Conservation (phyloP, 2,888 invertebrate species). For the Fabriciana adippe region DNA sequence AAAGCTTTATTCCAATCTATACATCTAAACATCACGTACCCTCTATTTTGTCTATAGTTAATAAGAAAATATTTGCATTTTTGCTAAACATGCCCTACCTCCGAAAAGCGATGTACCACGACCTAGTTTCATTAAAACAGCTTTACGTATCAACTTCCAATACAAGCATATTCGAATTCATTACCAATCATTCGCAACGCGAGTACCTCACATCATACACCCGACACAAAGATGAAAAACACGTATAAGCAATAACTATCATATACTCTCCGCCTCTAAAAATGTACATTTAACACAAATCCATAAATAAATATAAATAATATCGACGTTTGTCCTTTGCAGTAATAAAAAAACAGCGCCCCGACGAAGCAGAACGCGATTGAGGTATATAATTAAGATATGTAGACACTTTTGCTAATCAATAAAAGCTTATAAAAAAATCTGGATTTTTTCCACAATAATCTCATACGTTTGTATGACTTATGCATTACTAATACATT, state of each 20-base stretch:
- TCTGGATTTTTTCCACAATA: no score
- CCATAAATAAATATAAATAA: conserved; percentile 27
- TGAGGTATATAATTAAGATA: no score
- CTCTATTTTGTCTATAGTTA: conserved; percentile 9
- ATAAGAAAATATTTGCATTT: conserved; percentile 25
- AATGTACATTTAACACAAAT: conserved; percentile 22
- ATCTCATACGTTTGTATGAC: no score
- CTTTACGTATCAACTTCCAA: conserved; percentile 10
- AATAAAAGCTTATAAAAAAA: no score
- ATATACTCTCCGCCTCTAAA: conserved; percentile 19
- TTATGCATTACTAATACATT: no score
- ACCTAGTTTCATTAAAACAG: conserved; percentile 14
- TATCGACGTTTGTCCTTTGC: conserved; percentile 14
- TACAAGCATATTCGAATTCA: no score
- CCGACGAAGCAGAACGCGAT: no score
- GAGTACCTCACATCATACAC: no score
- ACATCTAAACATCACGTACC: conserved; percentile 13
- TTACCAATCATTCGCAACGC: no score
- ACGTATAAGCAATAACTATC: conserved; percentile 26
- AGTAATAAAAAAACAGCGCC: no score
- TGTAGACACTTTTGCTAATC: no score
- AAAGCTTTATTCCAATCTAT: conserved; percentile 16
- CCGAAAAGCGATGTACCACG: conserved; percentile 22
- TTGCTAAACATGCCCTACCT: conserved; percentile 5
- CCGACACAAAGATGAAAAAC: conserved; percentile 7